phyloP scores from a whole-genome alignment of 2,797 vertebrate genomes.

The Rhadinocentrus ornatus region DNA sequence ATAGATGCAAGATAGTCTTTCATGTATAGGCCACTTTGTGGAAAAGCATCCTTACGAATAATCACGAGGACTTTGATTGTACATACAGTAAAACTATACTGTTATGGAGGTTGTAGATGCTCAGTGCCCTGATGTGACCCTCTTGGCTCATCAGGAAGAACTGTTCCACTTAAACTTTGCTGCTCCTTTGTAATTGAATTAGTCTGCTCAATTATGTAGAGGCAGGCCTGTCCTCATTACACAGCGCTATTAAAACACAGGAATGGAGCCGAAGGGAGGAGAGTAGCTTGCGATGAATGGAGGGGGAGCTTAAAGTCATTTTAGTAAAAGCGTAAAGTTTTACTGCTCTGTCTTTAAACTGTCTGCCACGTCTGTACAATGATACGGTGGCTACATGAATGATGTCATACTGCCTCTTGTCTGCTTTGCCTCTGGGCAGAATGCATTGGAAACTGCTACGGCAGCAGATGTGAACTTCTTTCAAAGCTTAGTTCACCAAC shows the following conservation, averaged over 20 bases:
- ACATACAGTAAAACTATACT: conserved; percentile 5
- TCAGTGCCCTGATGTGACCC: conserved; percentile 60
- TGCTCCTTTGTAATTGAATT: conserved; percentile 81
- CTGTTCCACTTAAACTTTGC: conserved; percentile 78
- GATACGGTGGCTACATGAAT: conserved; percentile 27
- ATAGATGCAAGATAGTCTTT: conserved; percentile 43
- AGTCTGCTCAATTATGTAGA: conserved; percentile 77
- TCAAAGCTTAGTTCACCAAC: conserved; percentile 44
- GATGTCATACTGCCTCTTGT: conserved; percentile 37
- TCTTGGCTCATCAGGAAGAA: conserved; percentile 70
- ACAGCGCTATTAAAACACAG: conserved; percentile 67
- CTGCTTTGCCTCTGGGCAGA: conserved; percentile 39
- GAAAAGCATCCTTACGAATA: conserved; percentile 28
- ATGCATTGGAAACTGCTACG: conserved; percentile 49
- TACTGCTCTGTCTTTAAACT: conserved; percentile 34
- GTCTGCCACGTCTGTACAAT: conserved; percentile 41
- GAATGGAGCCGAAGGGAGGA: conserved; percentile 48
- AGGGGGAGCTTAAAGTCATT: conserved; percentile 44
- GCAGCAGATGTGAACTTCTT: conserved; percentile 45
- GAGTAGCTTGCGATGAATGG: conserved; percentile 28
- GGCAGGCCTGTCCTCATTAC: conserved; percentile 74
- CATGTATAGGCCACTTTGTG: conserved; percentile 29
- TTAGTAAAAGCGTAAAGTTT: conserved; percentile 54
- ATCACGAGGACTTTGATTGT: conserved; percentile 16
- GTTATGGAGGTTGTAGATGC: conserved; percentile 31